Base-by-base conservation (phyloP, 92 coral and sea anemone genomes). In the Epizoanthus ramosus region DNA sequence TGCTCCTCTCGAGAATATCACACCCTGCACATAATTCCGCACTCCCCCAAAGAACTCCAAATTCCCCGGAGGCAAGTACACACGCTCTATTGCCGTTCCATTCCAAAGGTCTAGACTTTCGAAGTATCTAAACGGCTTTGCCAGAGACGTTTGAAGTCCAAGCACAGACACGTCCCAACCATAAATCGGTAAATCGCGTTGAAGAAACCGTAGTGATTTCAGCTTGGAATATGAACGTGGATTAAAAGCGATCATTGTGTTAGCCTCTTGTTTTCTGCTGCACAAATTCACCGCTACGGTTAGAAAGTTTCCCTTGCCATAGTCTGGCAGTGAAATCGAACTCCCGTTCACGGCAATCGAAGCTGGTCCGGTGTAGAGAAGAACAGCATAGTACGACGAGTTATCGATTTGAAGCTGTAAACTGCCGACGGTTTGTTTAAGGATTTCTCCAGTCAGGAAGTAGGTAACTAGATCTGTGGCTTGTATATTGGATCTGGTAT, bases 281-380 rank as follows among this genome's bases (percentile, higher is more conserved):
- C 93, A 91, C 61, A 93, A 85, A 37, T 89, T 87, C 22, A 81
- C 81, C 13, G 91, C 94, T 47, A 91, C 88, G 15, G 90, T 69
- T 13, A 80, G 57, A 4, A 76, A 74, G 2, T 58, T 72, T 1
- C 75, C 76, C 33, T 81, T 71, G 18, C 74, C 80, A 65, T 83
- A 83, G 24, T 63, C 70, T 9, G 89, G 86, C 8, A 87, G 76
- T 6, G 45, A 65, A 57, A 89, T 86, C 14, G 73, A 66, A 50
- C 81, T 80, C 8, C 60, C 58, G 50, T 84, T 70, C 8, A 91
- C 74, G 57, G 88, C 66, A 8, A 93, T 79, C 37, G 86, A 71
- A 52, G 82, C 53, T 45, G 83, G 85, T 17, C 80, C 83, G 18
- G 91, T 68, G 64, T 80, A 63, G 25, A 93, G 83, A 10, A 93